Base-by-base conservation (phyloP, 2,888 invertebrate species). In the Lasioglossum calceatum region DNA sequence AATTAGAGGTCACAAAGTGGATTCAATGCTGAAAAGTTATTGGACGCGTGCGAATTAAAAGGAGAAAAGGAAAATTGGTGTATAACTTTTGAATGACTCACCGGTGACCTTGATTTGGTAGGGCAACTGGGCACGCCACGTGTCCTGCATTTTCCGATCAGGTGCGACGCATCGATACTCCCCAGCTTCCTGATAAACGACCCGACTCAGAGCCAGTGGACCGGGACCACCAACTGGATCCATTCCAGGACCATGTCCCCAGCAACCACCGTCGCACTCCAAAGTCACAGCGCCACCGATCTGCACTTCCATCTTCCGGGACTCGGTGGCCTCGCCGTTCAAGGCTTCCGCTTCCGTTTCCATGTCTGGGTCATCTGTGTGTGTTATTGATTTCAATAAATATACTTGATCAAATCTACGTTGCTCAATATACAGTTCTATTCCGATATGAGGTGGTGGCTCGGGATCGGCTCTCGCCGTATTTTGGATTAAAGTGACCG, bases 281-380 rank as follows among this genome's bases (percentile, higher is more conserved):
- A 98, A 96, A 89, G 98, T 98, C 64, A 98, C 98, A 76, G 98
- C 98, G 12, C 98, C 98, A 10, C 98, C 98, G 39, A 98, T 96
- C 80, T 98, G 97, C 70, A 98, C 98, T 93, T 98, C 98, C 85
- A 98, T 96, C 92, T 97, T 97, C 91, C 97, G 97, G 64, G 97
- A 94, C 84, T 95, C 95, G 77, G 94, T 93, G 4, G 93, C 92
- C 82, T 95, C 94, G 27, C 95, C 95, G 87, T 95, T 95, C 86
- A 94, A 83, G 27, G 95, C 94, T 81, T 93, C 92, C 61, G 95
- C 95, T 85, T 95, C 95, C 71, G 93, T 94, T 88, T 95, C 95
- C 89, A 94, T 92, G 80, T 94, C 94, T 77, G 95, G 93, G 91
- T 95, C 93, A 81, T 93, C 95, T 95, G 85, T 79, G n/a, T 77